These are phyloP conservation scores for Rhogogaster chlorosoma DNA, from an alignment of 2,888 invertebrate genomes.

Conservation along the genomic window DNA sequence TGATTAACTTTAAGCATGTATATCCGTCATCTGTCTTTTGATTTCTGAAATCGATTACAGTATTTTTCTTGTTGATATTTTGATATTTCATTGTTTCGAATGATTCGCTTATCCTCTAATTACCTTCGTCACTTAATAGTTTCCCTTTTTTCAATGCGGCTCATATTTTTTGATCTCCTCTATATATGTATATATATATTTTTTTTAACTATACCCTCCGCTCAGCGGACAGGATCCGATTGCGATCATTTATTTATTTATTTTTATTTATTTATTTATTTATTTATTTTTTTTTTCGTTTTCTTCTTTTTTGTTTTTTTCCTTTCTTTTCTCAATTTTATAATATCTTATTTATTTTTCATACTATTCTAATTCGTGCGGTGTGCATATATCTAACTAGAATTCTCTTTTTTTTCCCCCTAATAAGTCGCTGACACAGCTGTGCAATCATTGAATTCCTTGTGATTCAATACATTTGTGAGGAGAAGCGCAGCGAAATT, in stretches of 20 bases:
- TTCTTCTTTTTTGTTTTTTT: not conserved
- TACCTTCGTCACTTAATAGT: not conserved
- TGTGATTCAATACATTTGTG: constrained; percentile 41
- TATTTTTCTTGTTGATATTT: constrained; percentile 12
- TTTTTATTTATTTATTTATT: not conserved
- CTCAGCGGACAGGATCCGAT: constrained; percentile 22
- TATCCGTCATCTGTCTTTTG: not conserved
- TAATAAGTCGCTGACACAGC: not conserved
- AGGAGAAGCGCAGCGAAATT: constrained; percentile 57
- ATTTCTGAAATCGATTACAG: constrained; percentile 19
- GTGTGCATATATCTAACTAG: constrained; percentile 26
- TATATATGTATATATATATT: not conserved
- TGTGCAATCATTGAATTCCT: constrained; percentile 26
- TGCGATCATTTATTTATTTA: constrained; percentile 14
- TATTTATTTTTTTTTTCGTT: not conserved
- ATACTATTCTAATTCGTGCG: constrained; percentile 41
- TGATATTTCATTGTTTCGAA: constrained; percentile 20
- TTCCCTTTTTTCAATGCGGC: not conserved
- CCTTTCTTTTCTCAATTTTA: not conserved
- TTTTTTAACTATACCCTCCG: constrained; percentile 2
- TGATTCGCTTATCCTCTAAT: not conserved
- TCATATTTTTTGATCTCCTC: not conserved
- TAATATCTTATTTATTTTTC: constrained; percentile 5
- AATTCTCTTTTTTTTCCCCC: constrained; percentile 46
- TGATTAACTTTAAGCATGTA: constrained; percentile 10